phyloP scores from a whole-genome alignment of 1,140 invertebrate species.

The Spodoptera frugiperda region DNA sequence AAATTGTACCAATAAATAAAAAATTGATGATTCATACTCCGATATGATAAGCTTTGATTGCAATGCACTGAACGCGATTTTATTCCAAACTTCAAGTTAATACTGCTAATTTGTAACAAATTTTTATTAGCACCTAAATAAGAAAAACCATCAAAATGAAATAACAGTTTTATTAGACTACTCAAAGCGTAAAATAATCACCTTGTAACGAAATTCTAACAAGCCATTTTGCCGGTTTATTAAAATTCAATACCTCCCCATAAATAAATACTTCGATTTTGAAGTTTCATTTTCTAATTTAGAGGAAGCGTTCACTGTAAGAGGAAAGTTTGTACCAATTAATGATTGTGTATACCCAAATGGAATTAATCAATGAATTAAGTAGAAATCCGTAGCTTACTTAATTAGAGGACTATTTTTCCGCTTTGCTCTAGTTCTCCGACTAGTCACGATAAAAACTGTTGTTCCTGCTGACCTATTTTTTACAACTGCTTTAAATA shows the following conservation, averaged over 20 bases:
- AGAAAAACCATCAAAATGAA: no score
- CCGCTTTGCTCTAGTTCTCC: background rate
- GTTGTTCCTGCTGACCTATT: background rate
- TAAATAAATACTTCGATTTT: background rate
- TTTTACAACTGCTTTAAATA: background rate
- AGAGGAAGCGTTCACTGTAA: background rate
- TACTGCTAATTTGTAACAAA: no score
- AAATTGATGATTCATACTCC: no score
- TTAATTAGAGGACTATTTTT: slow-evolving; percentile 5
- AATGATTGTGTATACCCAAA: background rate
- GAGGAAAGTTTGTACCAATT: background rate
- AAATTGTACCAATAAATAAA: no score
- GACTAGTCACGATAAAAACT: background rate
- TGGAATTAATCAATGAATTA: slow-evolving; percentile 7
- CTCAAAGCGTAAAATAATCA: background rate
- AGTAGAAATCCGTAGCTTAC: slow-evolving; percentile 15
- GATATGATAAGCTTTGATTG: no score
- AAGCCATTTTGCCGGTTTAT: background rate
- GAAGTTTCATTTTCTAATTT: background rate
- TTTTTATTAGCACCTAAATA: no score
- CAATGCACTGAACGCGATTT: no score
- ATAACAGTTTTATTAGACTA: background rate
- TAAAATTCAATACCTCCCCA: background rate
- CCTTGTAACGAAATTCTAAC: background rate
- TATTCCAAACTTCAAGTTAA: no score